phyloP scores from a whole-genome alignment of 2,113 vertebrate genomes.

The Xenopus laevis region DNA sequence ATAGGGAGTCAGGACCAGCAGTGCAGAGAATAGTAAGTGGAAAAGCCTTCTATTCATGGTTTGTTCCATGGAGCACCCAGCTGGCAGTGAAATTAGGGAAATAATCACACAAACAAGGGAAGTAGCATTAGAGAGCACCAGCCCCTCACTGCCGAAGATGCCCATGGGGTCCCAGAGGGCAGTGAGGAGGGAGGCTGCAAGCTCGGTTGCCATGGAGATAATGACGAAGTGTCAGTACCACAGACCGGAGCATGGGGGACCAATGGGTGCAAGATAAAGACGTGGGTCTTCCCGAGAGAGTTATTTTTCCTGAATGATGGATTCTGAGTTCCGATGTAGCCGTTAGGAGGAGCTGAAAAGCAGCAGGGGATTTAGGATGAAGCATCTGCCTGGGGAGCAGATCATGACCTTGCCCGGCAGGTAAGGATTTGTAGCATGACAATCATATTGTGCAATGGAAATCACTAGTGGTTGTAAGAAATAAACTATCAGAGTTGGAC shows the following conservation, averaged over 20 bases:
- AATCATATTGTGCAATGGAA: not conserved
- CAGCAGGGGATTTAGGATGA: not conserved
- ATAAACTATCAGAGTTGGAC: too few relatives aligned
- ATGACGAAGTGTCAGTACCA: not conserved
- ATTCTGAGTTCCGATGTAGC: not conserved
- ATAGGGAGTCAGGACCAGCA: too few relatives aligned
- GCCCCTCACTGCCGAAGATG: not conserved
- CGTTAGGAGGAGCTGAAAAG: not conserved
- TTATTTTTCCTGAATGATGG: slow-evolving; percentile 4
- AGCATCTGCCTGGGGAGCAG: not conserved
- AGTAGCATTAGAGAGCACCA: too few relatives aligned
- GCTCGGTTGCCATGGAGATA: slow-evolving; percentile 21
- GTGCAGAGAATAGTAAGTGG: too few relatives aligned
- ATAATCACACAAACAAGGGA: too few relatives aligned
- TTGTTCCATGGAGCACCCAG: too few relatives aligned
- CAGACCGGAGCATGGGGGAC: not conserved
- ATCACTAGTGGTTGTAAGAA: too few relatives aligned
- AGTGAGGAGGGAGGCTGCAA: not conserved
- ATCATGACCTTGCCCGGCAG: not conserved
- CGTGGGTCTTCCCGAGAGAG: not conserved
- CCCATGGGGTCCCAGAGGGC: not conserved
- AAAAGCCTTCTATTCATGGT: too few relatives aligned
- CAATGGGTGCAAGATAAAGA: not conserved
- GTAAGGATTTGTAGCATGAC: not conserved
- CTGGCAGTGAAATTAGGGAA: too few relatives aligned